Base-by-base conservation (phyloP, 2,888 invertebrate species). In the Cryptocheilus praepositus region DNA sequence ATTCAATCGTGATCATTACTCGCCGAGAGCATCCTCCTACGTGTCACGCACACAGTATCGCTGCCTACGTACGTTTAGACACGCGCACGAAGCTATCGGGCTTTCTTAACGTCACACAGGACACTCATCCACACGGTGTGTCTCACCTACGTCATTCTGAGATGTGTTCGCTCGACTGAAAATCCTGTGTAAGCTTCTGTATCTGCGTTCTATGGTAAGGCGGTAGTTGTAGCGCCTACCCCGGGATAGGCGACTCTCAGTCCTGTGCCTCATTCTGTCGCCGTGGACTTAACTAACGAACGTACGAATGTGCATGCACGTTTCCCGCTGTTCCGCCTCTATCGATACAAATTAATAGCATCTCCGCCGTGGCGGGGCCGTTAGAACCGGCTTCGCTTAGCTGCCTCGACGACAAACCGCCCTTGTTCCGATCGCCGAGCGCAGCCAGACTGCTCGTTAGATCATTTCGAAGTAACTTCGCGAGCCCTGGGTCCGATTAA, bases 1-100 rank as follows among this genome's bases (percentile, higher is more conserved):
- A 86, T 86, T 86, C 85, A 85, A 85, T 86, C 86, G 84, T 85
- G 85, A 86, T 85, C 86, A 85, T 85, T 85, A 85, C 81, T 77
- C 79, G 80, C 80, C 77, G 76, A 80, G 81, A 82, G 82, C 81
- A 83, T 85, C 83, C 83, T 82, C 81, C 82, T 83, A 84, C 84
- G 80, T 83, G 44, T 19, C 59, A 46, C 53, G 59, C 57, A 60
- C 36, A 36, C 36, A 36, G 3, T 36, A 36, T 36, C 36, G 36
- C 25, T 21, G 19, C 15, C 53, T 55, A 52, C 21, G 49, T 36
- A 64, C 45, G 55, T 54, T 43, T 36, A 55, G 64, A 66, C 67
- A 51, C 70, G 45, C 55, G 60, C 54, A 22, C 21, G 3, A n/a
- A 15, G 53, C 61, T 21, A 21, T 56, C 19, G 45, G 57, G 49